Conservation (phyloP, 2,797 vertebrate species). For the Hybognathus amarus region DNA sequence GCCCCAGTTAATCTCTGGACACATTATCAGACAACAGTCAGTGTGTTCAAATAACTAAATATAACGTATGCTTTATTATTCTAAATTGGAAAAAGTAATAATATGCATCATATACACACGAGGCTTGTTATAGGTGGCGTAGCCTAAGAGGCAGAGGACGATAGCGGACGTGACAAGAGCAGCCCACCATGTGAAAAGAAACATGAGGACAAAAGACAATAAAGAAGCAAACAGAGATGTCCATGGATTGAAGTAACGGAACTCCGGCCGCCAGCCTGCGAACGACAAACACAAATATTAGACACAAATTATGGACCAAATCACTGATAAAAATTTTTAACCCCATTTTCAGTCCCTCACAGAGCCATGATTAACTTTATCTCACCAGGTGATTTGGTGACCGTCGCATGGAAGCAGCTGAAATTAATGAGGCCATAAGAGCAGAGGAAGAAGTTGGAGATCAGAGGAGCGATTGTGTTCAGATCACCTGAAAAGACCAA, state of each 20-base stretch:
- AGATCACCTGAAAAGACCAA: constrained; percentile 68
- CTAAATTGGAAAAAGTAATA: neutral
- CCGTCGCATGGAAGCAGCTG: constrained; percentile 78
- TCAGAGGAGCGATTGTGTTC: constrained; percentile 70
- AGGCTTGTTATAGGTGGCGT: constrained; percentile 77
- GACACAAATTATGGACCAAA: neutral
- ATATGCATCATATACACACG: constrained; percentile 26
- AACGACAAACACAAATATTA: neutral
- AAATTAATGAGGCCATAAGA: constrained; percentile 74
- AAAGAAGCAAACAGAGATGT: constrained; percentile 73
- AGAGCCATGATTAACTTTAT: neutral
- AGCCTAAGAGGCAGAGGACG: constrained; percentile 75
- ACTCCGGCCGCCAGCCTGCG: constrained; percentile 49
- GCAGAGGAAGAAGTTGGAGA: constrained; percentile 29
- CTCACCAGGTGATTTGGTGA: constrained; percentile 77
- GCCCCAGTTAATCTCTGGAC: constrained; percentile 79
- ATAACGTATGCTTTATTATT: neutral
- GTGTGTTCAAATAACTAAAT: neutral
- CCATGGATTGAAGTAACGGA: constrained; percentile 77
- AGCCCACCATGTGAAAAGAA: constrained; percentile 78
- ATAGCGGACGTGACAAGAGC: constrained; percentile 72
- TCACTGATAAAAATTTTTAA: neutral
- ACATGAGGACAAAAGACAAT: constrained; percentile 76
- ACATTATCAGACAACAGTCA: neutral
- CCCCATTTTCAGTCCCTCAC: neutral